phyloP scores from a whole-genome alignment of 2,888 invertebrate genomes.

The Ommatoiulus sabulosus region DNA sequence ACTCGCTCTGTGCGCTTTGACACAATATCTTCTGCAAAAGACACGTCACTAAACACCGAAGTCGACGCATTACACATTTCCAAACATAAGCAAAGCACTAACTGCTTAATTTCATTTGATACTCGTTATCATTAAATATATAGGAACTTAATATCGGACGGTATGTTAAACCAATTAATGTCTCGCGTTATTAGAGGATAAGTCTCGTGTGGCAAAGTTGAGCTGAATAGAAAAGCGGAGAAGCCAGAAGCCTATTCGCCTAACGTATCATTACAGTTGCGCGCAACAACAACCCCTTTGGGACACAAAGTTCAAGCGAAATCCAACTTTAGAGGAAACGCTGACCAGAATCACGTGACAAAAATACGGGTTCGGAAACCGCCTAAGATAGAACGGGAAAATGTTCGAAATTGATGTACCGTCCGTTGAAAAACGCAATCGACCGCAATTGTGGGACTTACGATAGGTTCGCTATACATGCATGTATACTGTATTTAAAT shows the following conservation, averaged over 20 bases:
- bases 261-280: slow-evolving; percentile 4
- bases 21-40: slow-evolving; percentile 26
- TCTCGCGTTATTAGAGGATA: slow-evolving; percentile 20
- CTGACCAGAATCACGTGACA: too few species aligned
- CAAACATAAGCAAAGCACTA: slow-evolving; percentile 34
- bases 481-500: too few species aligned
- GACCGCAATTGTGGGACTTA: too few species aligned
- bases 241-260: not conserved
- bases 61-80: slow-evolving; percentile 34
- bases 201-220: not conserved
- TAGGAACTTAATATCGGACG: slow-evolving; percentile 34
- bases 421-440: too few species aligned
- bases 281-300: not conserved
- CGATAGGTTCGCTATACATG: too few species aligned
- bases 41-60: slow-evolving; percentile 34
- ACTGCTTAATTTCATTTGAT: slow-evolving; percentile 27
- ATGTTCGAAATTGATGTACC: too few species aligned
- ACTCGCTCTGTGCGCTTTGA: not conserved
- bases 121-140: slow-evolving; percentile 34
- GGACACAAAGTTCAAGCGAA: not conserved
- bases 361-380: not conserved
- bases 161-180: slow-evolving; percentile 26
- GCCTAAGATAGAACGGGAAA: not conserved
- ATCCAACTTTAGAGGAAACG: not conserved
- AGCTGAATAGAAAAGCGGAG: not conserved